A percentile compares a stretch with the other conserved stretches of the same genome.
phyloP scores from a whole-genome alignment of 2,797 vertebrate species.

The Pipistrellus kuhlii region DNA sequence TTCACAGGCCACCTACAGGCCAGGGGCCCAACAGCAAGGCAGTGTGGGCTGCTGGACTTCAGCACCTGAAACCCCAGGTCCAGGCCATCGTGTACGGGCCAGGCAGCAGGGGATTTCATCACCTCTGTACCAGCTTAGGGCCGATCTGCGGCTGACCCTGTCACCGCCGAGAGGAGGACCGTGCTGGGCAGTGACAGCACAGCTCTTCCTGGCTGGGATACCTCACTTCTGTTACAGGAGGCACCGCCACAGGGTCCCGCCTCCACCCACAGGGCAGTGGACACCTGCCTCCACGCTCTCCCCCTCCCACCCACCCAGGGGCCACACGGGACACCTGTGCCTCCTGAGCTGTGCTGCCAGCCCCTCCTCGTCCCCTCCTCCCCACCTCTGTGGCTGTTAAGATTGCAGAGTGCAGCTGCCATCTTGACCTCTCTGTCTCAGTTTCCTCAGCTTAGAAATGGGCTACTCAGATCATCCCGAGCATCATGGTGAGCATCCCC shows the following conservation, averaged over 20 bases:
- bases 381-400: too few relatives aligned
- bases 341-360: neutral
- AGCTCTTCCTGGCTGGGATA: neutral
- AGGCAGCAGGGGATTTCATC: too few relatives aligned
- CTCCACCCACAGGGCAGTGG: neutral
- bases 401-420: neutral
- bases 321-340: neutral
- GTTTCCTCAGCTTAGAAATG: neutral
- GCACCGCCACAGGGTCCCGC: neutral
- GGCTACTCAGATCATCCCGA: fast-evolving
- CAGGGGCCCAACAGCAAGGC: neutral
- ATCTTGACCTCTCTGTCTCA: neutral
- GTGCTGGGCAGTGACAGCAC: neutral
- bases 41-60: too few relatives aligned
- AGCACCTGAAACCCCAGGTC: neutral
- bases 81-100: fast-evolving
- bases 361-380: neutral
- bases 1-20: fast-evolving
- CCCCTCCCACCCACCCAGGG: neutral
- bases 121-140: neutral
- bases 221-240: neutral
- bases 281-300: neutral
- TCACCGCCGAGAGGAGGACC: neutral
- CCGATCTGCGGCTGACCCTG: neutral
- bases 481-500: neutral